Evolutionary conservation across 2,888 invertebrate genomes (phyloP).

Genomic region (Netelia inedita): DNA sequence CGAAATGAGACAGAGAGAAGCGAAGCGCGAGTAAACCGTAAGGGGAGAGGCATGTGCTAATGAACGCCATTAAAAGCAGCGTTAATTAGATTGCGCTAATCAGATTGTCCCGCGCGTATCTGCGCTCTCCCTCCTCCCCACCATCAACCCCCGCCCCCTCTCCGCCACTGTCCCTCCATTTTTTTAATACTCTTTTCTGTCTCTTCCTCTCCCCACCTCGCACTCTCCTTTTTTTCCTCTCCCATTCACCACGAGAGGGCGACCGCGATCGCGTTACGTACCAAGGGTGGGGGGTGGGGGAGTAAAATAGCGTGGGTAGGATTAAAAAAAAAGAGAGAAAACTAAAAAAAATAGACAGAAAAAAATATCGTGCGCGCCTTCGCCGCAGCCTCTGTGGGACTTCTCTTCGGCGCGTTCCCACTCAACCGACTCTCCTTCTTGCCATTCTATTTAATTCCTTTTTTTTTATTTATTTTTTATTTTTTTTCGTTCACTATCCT

Average conservation of each 20-base stretch:
- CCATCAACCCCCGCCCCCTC: constrained; percentile 55
- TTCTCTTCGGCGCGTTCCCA: constrained; percentile 42
- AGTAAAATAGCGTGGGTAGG: constrained; percentile 54
- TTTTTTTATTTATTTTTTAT: constrained; percentile 24
- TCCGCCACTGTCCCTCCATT: constrained; percentile 43
- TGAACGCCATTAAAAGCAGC: constrained; percentile 85
- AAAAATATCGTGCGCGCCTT: constrained; percentile 13
- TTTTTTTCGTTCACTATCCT: not conserved
- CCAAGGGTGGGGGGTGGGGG: constrained; percentile 40
- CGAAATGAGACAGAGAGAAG: constrained; percentile 69
- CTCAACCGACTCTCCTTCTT: constrained; percentile 39
- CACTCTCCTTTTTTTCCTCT: constrained; percentile 65
- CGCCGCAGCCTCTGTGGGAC: constrained; percentile 14
- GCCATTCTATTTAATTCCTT: constrained; percentile 34
- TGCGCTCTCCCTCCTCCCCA: constrained; percentile 69
- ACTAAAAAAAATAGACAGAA: constrained; percentile 31
- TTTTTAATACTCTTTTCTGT: constrained; percentile 37
- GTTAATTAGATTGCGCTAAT: constrained; percentile 85
- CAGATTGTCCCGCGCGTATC: constrained; percentile 84
- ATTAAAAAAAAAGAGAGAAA: constrained; percentile 4
- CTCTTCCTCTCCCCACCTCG: constrained; percentile 7
- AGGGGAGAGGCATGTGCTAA: constrained; percentile 83
- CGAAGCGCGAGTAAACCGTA: constrained; percentile 70
- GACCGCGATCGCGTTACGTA: constrained; percentile 64
- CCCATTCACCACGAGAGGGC: constrained; percentile 56